Evolutionary conservation across 2,113 vertebrate genomes (phyloP).

Genomic region (Cyanoramphus novaezelandiae): DNA sequence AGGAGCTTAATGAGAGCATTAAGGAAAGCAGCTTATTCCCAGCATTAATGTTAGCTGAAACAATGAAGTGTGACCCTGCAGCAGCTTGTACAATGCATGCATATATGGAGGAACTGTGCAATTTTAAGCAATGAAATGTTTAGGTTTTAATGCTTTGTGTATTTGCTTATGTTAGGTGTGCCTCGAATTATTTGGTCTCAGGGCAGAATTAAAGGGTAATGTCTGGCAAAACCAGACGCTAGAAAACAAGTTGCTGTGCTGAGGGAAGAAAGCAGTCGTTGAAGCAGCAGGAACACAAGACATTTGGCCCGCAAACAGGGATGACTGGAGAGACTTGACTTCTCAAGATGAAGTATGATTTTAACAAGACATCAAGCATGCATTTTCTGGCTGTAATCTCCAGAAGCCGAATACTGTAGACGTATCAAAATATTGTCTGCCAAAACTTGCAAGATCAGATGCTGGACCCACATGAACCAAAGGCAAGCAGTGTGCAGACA

Average conservation of each 20-base stretch:
- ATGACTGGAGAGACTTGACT: background rate
- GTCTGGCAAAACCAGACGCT: background rate
- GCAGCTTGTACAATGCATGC: background rate
- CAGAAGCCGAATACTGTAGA: background rate
- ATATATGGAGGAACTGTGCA: background rate
- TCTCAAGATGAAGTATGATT: background rate
- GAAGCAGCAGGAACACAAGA: background rate
- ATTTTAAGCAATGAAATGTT: background rate
- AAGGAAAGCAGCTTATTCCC: background rate
- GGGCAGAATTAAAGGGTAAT: background rate
- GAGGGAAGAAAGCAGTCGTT: background rate
- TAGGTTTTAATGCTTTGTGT: background rate
- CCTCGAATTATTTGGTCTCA: background rate
- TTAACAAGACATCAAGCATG: background rate
- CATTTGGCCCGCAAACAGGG: rapidly evolving
- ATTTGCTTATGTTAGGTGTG: background rate
- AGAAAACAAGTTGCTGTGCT: background rate
- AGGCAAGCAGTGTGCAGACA: background rate
- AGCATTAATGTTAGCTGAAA: background rate
- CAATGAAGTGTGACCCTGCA: background rate
- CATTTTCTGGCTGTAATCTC: background rate
- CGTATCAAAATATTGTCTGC: background rate
- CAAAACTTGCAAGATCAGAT: background rate
- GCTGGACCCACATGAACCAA: background rate
- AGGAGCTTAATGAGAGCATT: background rate